phyloP scores from a whole-genome alignment of 1,140 invertebrate species.

The Trichoplusia ni region DNA sequence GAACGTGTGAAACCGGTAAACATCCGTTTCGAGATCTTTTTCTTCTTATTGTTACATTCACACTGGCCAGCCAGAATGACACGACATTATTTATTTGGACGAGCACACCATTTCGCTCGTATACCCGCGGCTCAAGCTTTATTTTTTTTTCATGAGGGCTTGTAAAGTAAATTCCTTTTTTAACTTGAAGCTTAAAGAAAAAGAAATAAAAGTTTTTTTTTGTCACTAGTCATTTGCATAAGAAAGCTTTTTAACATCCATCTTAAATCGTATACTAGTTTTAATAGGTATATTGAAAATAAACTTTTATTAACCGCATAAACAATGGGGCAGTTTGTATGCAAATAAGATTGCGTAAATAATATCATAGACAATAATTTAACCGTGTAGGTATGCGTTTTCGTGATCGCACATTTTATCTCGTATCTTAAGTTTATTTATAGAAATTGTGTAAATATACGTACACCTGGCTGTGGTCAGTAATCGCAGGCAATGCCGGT shows the following conservation, averaged over 20 bases:
- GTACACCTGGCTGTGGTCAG: neutral
- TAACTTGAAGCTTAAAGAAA: no score
- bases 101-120: neutral
- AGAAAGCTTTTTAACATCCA: neutral
- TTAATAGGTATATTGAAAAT: no score
- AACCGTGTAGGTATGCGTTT: conserved; percentile 7
- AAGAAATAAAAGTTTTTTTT: no score
- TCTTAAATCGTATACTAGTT: no score
- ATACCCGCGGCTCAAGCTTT: no score
- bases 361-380: neutral
- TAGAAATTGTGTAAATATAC: conserved; percentile 37
- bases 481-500: conserved; percentile 36
- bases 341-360: conserved; percentile 44
- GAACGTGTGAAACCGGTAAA: conserved; percentile 11
- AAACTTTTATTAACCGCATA: conserved; percentile 10
- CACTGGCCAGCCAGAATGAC: conserved; percentile 4
- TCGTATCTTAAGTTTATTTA: conserved; percentile 27
- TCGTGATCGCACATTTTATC: conserved; percentile 24
- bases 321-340: conserved; percentile 49
- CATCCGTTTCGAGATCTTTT: conserved; percentile 12
- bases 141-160: no score
- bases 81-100: conserved; percentile 7
- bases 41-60: neutral
- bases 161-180: no score
- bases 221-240: no score